phyloP scores from a whole-genome alignment of 2,797 vertebrate species.

The Peromyscus nudipes region DNA sequence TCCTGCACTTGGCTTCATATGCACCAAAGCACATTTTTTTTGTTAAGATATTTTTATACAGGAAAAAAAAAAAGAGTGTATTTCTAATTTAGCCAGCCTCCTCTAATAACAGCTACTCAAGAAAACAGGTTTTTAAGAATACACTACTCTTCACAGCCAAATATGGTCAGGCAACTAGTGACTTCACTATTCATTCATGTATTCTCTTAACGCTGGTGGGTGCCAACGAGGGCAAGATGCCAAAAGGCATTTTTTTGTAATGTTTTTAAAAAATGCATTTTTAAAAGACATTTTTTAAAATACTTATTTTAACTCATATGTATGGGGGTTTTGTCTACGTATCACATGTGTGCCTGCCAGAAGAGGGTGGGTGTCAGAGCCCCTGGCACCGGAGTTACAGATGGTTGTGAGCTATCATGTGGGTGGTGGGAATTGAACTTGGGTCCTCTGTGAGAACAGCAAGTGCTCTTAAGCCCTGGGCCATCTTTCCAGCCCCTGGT shows the following conservation, averaged over 20 bases:
- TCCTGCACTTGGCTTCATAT: neutral
- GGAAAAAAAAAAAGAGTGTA: neutral
- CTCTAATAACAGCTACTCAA: neutral
- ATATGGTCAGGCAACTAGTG: neutral
- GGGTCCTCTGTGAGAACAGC: neutral
- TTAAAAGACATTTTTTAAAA: neutral
- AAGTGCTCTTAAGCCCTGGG: neutral
- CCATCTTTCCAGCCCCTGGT: neutral
- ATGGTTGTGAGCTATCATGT: neutral
- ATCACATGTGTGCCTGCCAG: neutral
- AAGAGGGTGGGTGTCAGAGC: neutral
- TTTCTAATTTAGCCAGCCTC: neutral
- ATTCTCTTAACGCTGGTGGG: rapidly evolving
- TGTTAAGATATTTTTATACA: neutral
- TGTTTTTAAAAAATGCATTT: too few species aligned
- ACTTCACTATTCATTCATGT: neutral
- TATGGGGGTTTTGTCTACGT: neutral
- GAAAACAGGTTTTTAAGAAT: neutral
- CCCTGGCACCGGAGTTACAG: neutral
- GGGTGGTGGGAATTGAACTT: neutral
- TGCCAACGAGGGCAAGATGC: neutral
- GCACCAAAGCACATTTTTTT: neutral
- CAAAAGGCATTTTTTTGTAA: neutral
- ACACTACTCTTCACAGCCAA: neutral
- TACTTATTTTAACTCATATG: neutral